phyloP scores from a whole-genome alignment of 2,888 invertebrate species.

The Microplitis deprimator region DNA sequence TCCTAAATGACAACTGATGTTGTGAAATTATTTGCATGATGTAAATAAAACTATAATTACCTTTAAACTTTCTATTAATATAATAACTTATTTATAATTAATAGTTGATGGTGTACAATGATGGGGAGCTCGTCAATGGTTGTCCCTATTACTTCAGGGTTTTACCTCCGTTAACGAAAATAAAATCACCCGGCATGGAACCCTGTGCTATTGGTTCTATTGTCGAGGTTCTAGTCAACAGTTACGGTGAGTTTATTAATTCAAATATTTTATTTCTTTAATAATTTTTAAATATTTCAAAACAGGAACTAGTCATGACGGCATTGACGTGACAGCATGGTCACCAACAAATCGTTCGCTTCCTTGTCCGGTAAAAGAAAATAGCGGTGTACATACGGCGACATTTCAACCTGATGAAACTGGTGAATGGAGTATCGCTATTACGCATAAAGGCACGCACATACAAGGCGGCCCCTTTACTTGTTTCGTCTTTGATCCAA shows the following conservation, averaged over 20 bases:
- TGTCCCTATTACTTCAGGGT: slow-evolving; percentile 87
- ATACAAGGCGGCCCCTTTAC: slow-evolving; percentile 97
- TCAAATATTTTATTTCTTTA: not conserved
- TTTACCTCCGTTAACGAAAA: slow-evolving; percentile 87
- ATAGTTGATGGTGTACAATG: slow-evolving; percentile 75
- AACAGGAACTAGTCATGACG: slow-evolving; percentile 72
- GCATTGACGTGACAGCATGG: slow-evolving; percentile 92
- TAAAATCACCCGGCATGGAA: slow-evolving; percentile 93
- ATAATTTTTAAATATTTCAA: not conserved
- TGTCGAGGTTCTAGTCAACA: slow-evolving; percentile 93
- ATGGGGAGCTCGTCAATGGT: slow-evolving; percentile 75
- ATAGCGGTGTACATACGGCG: slow-evolving; percentile 93
- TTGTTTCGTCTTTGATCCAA: slow-evolving; percentile 95
- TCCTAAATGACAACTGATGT: not conserved
- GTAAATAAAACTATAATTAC: slow-evolving; percentile 22
- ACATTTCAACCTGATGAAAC: slow-evolving; percentile 98
- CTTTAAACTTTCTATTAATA: not conserved
- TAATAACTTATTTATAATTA: slow-evolving; percentile 42
- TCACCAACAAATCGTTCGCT: slow-evolving; percentile 90
- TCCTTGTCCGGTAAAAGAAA: slow-evolving; percentile 86
- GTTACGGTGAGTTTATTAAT: slow-evolving; percentile 76
- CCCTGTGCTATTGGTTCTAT: slow-evolving; percentile 95
- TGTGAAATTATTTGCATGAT: slow-evolving; percentile 10
- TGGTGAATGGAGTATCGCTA: slow-evolving; percentile 97
- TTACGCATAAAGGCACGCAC: slow-evolving; percentile 95